Percentiles rank a stretch among this genome's conserved stretches.
These are phyloP conservation scores for Acronicta aceris DNA, from an alignment of 2,888 invertebrate genomes.

Conservation along the genomic window DNA sequence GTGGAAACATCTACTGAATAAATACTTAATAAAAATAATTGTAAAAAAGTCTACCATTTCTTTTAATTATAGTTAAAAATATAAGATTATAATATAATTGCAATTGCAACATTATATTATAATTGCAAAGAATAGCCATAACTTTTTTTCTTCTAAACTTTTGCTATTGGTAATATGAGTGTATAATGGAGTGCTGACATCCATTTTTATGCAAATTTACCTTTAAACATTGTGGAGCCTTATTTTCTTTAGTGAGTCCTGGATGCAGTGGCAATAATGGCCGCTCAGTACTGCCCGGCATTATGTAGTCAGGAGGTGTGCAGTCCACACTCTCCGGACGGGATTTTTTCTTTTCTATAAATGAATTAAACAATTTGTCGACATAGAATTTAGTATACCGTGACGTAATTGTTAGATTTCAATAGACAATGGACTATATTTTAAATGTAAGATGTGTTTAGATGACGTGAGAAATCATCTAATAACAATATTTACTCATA, in stretches of 20 bases:
- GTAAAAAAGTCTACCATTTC: too few species aligned
- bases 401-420: constrained; percentile 22
- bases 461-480: constrained; percentile 17
- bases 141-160: too few species aligned
- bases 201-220: constrained; percentile 75
- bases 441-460: constrained; percentile 30
- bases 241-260: constrained; percentile 95
- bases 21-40: too few species aligned
- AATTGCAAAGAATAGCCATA: too few species aligned
- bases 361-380: constrained; percentile 13
- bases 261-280: constrained; percentile 97
- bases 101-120: too few species aligned
- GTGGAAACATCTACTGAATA: too few species aligned
- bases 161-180: too few species aligned
- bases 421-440: constrained; percentile 29
- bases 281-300: constrained; percentile 96
- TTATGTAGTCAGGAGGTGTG: constrained; percentile 98
- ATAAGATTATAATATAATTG: too few species aligned
- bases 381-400: constrained; percentile 5
- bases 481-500: constrained; percentile 35
- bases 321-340: constrained; percentile 98
- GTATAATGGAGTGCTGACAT: too few species aligned
- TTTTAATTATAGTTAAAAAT: too few species aligned
- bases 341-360: constrained; percentile 95
- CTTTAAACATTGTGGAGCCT: constrained; percentile 96